A percentile compares a stretch with the other conserved stretches of the same genome.
Conservation (phyloP, 2,888 invertebrate genomes). For the Chrysolina americana region DNA sequence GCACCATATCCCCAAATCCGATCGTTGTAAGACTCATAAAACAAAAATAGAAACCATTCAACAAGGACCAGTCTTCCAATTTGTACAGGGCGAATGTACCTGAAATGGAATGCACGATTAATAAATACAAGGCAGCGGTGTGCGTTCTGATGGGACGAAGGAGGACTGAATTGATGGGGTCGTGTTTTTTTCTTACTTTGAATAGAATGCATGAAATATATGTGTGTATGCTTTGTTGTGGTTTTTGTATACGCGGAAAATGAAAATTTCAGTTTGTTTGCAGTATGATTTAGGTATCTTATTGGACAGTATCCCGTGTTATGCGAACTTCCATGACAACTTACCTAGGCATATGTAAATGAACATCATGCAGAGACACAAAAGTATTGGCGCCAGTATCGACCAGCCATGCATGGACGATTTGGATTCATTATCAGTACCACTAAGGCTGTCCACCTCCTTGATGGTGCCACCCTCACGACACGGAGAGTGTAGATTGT, state of each 20-base stretch:
- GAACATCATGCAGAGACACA: conserved; percentile 92
- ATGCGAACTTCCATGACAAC: conserved; percentile 5
- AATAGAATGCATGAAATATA: neutral
- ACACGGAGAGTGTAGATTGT: conserved; percentile 72
- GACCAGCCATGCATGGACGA: conserved; percentile 84
- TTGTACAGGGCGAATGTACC: conserved; percentile 81
- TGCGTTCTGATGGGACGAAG: neutral
- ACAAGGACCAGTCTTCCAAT: conserved; percentile 90
- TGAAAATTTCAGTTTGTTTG: neutral
- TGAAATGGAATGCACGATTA: conserved; percentile 26
- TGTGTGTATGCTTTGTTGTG: neutral
- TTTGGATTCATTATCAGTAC: conserved; percentile 80
- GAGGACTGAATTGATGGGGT: neutral
- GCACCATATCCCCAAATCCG: conserved; percentile 90
- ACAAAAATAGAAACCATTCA: conserved; percentile 95
- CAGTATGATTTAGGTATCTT: neutral
- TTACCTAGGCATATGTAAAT: conserved; percentile 90
- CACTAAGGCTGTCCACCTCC: conserved; percentile 78
- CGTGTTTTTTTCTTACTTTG: neutral
- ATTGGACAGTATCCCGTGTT: no score
- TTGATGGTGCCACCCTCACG: conserved; percentile 68
- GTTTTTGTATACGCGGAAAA: neutral
- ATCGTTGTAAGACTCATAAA: conserved; percentile 96
- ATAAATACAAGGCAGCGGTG: neutral
- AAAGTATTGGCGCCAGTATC: conserved; percentile 89